Conservation (phyloP, 2,888 invertebrate species). For the Nebria salina region DNA sequence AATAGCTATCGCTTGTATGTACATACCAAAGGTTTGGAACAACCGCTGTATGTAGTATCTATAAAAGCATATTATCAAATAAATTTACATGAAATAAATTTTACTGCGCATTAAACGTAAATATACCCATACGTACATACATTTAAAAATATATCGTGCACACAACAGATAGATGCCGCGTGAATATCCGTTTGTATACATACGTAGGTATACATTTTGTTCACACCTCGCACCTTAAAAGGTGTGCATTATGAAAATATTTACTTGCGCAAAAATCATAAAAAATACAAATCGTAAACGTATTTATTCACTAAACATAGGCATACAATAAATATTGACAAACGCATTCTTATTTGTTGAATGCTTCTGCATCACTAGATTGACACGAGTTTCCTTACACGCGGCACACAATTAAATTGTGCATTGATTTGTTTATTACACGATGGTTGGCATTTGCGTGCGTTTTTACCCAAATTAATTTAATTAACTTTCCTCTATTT, state of each 20-base stretch:
- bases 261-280: conserved; percentile 17
- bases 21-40: conserved; percentile 14
- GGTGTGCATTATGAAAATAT: conserved; percentile 30
- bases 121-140: too few relatives aligned
- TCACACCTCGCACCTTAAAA: conserved; percentile 42
- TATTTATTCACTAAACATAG: not conserved
- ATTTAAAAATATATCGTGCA: too few relatives aligned
- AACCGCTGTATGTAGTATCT: not conserved
- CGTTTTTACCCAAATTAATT: not conserved
- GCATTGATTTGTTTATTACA: not conserved
- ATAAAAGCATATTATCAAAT: conserved; percentile 30
- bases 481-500: not conserved
- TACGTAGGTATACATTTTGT: conserved; percentile 30
- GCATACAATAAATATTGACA: not conserved
- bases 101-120: not conserved
- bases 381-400: not conserved
- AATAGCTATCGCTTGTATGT: conserved; percentile 8
- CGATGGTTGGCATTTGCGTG: not conserved
- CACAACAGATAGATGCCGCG: not conserved
- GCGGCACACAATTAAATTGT: not conserved
- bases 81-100: conserved; percentile 35
- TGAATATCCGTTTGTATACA: conserved; percentile 26
- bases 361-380: not conserved
- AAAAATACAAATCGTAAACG: not conserved
- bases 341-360: too few relatives aligned